These are phyloP conservation scores for Python bivittatus DNA, from an alignment of 2,113 vertebrate species.

Conservation along the genomic window DNA sequence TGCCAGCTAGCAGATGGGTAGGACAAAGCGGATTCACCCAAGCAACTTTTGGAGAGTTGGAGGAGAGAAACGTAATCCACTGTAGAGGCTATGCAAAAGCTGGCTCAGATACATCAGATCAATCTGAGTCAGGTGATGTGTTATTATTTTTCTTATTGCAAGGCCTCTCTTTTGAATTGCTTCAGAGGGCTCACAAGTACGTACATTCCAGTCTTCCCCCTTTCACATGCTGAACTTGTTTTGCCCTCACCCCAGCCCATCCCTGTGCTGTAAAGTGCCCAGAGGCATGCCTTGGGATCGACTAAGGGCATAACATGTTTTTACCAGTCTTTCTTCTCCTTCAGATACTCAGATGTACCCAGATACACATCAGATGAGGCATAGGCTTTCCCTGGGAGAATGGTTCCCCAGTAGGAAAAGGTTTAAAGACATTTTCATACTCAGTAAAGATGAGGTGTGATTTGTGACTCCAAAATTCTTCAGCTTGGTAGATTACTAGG, in stretches of 20 bases:
- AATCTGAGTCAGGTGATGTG: neutral
- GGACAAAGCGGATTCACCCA: neutral
- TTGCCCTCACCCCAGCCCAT: neutral
- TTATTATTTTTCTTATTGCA: neutral
- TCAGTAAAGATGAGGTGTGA: neutral
- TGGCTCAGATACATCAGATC: neutral
- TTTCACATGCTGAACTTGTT: neutral
- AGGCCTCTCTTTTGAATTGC: neutral
- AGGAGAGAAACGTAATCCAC: neutral
- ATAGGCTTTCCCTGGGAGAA: neutral
- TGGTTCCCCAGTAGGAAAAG: neutral
- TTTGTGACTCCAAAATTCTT: neutral
- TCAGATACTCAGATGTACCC: neutral
- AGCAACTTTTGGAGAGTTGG: neutral
- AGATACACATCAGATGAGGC: neutral
- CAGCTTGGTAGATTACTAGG: conserved; percentile 10
- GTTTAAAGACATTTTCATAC: neutral
- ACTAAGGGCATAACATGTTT: neutral
- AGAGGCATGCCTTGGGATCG: no score
- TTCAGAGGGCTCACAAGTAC: neutral
- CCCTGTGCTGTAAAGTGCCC: neutral
- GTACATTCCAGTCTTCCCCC: neutral
- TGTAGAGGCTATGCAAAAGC: neutral
- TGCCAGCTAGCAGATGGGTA: neutral
- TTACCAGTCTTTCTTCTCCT: neutral